A percentile compares a stretch with the other conserved stretches of the same genome.
These are phyloP conservation scores for Cotesia vestalis DNA, from an alignment of 1,140 invertebrate species.

Conservation along the genomic window DNA sequence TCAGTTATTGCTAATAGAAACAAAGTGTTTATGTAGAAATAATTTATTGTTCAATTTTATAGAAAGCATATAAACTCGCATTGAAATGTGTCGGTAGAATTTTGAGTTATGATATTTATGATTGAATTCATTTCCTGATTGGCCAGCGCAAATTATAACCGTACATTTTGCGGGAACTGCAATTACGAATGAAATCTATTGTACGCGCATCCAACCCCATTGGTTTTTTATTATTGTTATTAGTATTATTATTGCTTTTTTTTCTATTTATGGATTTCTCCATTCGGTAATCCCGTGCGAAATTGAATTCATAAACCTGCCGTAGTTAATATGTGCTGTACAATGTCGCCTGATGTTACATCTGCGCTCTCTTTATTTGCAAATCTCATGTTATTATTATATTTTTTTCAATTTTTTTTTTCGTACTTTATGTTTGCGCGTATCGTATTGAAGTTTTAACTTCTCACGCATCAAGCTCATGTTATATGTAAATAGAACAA, in stretches of 20 bases:
- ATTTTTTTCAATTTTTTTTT: not conserved
- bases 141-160: slow-evolving; percentile 26
- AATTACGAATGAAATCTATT: slow-evolving; percentile 20
- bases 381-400: not conserved
- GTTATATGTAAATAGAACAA: too few relatives aligned
- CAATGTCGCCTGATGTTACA: not conserved
- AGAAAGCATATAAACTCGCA: too few relatives aligned
- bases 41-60: slow-evolving; percentile 7
- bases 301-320: slow-evolving; percentile 37
- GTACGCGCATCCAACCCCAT: slow-evolving; percentile 15
- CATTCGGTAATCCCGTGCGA: slow-evolving; percentile 12
- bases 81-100: not conserved
- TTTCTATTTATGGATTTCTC: slow-evolving; percentile 18
- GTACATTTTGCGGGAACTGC: slow-evolving; percentile 29
- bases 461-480: too few relatives aligned
- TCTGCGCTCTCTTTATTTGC: not conserved
- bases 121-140: slow-evolving; percentile 34
- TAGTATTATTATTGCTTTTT: not conserved
- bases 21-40: not conserved
- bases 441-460: too few relatives aligned
- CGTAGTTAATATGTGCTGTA: slow-evolving; percentile 24
- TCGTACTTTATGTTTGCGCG: too few relatives aligned
- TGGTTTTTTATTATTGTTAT: slow-evolving; percentile 16
- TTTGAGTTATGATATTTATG: slow-evolving; percentile 29
- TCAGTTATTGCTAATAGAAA: too few relatives aligned